phyloP scores from a whole-genome alignment of 2,113 vertebrate genomes.

The Centropristis striata region DNA sequence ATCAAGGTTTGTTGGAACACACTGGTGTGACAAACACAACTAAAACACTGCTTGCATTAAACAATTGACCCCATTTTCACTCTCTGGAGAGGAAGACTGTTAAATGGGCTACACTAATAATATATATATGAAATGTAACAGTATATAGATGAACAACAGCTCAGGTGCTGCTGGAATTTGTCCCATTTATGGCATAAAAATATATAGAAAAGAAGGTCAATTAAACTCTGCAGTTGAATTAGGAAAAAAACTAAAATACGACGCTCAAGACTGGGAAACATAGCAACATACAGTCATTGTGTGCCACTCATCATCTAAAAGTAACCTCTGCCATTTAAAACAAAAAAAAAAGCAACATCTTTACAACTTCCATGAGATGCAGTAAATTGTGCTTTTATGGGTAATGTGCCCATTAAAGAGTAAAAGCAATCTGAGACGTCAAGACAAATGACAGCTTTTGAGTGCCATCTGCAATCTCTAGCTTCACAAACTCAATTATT shows the following conservation, averaged over 20 bases:
- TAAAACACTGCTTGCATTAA: conserved; percentile 66
- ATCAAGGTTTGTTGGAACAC: conserved; percentile 55
- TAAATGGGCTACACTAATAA: conserved; percentile 77
- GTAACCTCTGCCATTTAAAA: conserved; percentile 64
- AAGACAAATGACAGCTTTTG: conserved; percentile 85
- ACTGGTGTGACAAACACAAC: conserved; percentile 66
- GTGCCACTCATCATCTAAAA: conserved; percentile 52
- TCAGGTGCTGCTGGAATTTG: conserved; percentile 40
- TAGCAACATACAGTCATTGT: conserved; percentile 11
- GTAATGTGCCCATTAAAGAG: conserved; percentile 85
- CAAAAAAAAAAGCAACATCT: conserved; percentile 58
- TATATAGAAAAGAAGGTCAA: conserved; percentile 59
- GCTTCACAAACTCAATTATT: conserved; percentile 87
- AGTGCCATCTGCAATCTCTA: conserved; percentile 86
- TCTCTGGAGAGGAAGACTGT: conserved; percentile 69
- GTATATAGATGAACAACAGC: conserved; percentile 50
- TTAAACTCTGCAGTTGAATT: conserved; percentile 45
- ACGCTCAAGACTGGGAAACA: conserved; percentile 23
- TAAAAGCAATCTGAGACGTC: conserved; percentile 84
- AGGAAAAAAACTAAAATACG: conserved; percentile 48
- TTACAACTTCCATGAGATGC: conserved; percentile 79
- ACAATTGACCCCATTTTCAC: conserved; percentile 74
- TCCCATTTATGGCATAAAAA: conserved; percentile 63
- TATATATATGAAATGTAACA: conserved; percentile 56
- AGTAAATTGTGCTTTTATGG: conserved; percentile 84